These are phyloP conservation scores for Aphodius sticticus DNA, from an alignment of 2,888 invertebrate genomes.

Conservation along the genomic window DNA sequence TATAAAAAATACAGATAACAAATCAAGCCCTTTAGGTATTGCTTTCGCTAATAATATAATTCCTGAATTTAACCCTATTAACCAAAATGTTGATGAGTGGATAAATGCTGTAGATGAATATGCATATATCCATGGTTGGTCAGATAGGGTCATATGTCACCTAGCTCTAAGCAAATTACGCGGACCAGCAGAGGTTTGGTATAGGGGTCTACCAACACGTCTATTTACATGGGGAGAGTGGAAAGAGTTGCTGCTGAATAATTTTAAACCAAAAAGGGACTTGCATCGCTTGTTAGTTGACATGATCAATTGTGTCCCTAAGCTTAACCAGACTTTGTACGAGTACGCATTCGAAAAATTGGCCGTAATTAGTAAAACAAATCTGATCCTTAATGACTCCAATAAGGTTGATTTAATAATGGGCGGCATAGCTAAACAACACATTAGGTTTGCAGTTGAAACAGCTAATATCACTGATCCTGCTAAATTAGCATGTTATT, in stretches of 20 bases:
- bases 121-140: slow-evolving; percentile 8
- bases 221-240: slow-evolving; percentile 43
- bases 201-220: slow-evolving; percentile 40
- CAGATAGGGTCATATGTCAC: slow-evolving; percentile 20
- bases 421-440: not conserved
- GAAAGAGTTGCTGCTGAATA: slow-evolving; percentile 41
- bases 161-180: slow-evolving; percentile 43
- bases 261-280: slow-evolving; percentile 45
- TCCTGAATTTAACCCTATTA: not conserved
- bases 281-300: slow-evolving; percentile 27
- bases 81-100: not conserved
- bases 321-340: slow-evolving; percentile 14
- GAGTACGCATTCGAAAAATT: slow-evolving; percentile 12
- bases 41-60: not conserved
- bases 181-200: slow-evolving; percentile 44
- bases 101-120: not conserved
- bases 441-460: not conserved
- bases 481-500: not conserved
- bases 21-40: not conserved
- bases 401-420: not conserved
- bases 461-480: not conserved
- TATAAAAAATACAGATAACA: not conserved
- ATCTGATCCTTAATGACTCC: not conserved
- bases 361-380: not conserved
- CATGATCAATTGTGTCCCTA: slow-evolving; percentile 11